Percentiles rank a stretch among this genome's conserved stretches.
Evolutionary conservation across 2,797 vertebrate species (phyloP).

Genomic region (Acrossocheilus wenchowensis): DNA sequence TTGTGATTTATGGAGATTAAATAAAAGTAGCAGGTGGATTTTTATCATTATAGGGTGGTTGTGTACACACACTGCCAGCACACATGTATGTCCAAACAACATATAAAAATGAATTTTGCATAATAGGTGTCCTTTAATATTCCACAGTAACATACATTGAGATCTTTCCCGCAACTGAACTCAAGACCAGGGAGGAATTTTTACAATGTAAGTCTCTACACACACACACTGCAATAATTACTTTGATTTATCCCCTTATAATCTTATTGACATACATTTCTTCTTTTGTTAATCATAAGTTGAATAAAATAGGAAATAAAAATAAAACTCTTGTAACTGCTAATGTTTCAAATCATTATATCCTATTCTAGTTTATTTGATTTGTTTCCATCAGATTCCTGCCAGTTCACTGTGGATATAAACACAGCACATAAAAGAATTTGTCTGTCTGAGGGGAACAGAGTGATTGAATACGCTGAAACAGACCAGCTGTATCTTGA

Average conservation of each 20-base stretch:
- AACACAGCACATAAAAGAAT: not conserved
- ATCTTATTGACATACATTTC: not conserved
- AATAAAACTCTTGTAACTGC: not conserved
- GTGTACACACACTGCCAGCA: too few relatives aligned
- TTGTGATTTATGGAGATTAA: too few relatives aligned
- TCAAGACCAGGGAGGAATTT: not conserved
- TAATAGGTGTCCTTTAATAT: not conserved
- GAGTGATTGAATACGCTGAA: not conserved
- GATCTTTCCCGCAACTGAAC: not conserved
- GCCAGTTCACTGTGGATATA: not conserved
- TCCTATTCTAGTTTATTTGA: not conserved
- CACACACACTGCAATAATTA: not conserved
- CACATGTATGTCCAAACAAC: too few relatives aligned
- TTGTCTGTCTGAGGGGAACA: not conserved
- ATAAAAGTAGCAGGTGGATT: too few relatives aligned
- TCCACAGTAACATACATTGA: not conserved
- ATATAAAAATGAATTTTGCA: too few relatives aligned
- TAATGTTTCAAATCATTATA: not conserved
- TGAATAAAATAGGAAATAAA: not conserved
- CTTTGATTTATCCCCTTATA: not conserved
- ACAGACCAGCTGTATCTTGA: not conserved
- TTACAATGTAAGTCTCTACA: conserved; percentile 7
- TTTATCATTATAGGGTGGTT: too few relatives aligned
- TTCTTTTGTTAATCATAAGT: not conserved
- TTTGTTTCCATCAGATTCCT: not conserved